phyloP scores from a whole-genome alignment of 2,888 invertebrate species.

The Euplexia lucipara region DNA sequence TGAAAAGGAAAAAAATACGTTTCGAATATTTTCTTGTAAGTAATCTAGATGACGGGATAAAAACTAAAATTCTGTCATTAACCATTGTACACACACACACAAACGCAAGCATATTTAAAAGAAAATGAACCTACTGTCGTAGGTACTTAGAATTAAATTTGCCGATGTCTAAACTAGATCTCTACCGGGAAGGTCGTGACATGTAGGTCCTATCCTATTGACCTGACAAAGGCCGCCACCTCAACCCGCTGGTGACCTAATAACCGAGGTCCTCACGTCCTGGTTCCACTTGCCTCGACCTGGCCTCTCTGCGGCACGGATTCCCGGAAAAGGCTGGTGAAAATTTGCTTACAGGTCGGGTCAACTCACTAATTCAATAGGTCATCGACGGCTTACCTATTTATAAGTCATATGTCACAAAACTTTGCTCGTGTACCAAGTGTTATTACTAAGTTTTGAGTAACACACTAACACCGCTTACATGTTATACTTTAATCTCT shows the following conservation, averaged over 20 bases:
- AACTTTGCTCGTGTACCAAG: too few relatives aligned
- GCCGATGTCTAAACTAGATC: not conserved
- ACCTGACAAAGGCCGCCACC: constrained; percentile 8
- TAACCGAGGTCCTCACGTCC: constrained; percentile 31
- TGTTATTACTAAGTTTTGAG: too few relatives aligned
- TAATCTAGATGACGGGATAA: too few relatives aligned
- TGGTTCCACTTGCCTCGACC: constrained; percentile 33
- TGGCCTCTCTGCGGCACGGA: constrained; percentile 17
- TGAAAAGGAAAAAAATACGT: too few relatives aligned
- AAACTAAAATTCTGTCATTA: too few relatives aligned
- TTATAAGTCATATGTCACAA: not conserved
- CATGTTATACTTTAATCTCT: too few relatives aligned
- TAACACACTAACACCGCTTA: too few relatives aligned
- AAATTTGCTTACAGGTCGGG: constrained; percentile 29
- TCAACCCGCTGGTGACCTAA: constrained; percentile 26
- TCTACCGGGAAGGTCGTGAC: not conserved
- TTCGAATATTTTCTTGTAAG: too few relatives aligned
- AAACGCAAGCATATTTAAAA: too few relatives aligned
- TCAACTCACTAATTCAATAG: not conserved
- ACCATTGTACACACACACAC: too few relatives aligned
- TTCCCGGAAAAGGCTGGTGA: constrained; percentile 26
- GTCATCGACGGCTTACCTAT: constrained; percentile 15
- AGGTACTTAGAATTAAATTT: not conserved
- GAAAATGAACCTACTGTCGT: too few relatives aligned
- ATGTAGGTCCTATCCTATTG: constrained; percentile 7